Conservation (phyloP, 2,888 invertebrate genomes). For the Scrobipalpa costella region DNA sequence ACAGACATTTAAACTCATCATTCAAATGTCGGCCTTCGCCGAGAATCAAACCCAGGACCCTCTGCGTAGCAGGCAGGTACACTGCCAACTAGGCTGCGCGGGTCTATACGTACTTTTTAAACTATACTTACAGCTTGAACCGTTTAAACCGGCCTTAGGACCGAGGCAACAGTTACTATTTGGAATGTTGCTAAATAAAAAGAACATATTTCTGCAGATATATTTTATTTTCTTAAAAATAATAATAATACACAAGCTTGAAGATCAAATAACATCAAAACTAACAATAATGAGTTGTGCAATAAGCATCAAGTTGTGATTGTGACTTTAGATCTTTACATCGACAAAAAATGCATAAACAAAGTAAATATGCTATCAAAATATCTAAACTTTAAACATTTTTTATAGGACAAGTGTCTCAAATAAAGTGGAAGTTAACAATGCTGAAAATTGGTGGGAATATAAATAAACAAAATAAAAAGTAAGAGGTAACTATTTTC, state of each 20-base stretch:
- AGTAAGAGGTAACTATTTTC: constrained; percentile 3
- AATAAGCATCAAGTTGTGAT: constrained; percentile 53
- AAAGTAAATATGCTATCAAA: constrained; percentile 42
- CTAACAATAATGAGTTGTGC: constrained; percentile 63
- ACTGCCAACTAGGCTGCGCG: no score
- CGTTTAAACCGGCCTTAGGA: no score
- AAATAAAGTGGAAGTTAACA: background rate
- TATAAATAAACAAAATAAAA: background rate
- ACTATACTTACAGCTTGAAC: no score
- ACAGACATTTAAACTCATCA: no score
- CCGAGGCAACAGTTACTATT: no score
- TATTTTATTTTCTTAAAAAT: constrained; percentile 51
- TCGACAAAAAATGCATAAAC: constrained; percentile 51
- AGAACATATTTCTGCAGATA: constrained; percentile 9
- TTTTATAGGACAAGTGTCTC: background rate
- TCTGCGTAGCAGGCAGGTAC: no score
- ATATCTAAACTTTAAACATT: constrained; percentile 28
- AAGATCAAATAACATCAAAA: constrained; percentile 57
- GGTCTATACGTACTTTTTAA: no score
- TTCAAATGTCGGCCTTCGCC: no score
- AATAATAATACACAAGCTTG: constrained; percentile 64
- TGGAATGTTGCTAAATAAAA: no score
- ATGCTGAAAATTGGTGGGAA: background rate
- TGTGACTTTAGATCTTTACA: constrained; percentile 42
- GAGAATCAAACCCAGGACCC: no score